A percentile compares a stretch with the other conserved stretches of the same genome.
Evolutionary conservation across 2,113 vertebrate species (phyloP).

Genomic region (Eolophus roseicapilla): DNA sequence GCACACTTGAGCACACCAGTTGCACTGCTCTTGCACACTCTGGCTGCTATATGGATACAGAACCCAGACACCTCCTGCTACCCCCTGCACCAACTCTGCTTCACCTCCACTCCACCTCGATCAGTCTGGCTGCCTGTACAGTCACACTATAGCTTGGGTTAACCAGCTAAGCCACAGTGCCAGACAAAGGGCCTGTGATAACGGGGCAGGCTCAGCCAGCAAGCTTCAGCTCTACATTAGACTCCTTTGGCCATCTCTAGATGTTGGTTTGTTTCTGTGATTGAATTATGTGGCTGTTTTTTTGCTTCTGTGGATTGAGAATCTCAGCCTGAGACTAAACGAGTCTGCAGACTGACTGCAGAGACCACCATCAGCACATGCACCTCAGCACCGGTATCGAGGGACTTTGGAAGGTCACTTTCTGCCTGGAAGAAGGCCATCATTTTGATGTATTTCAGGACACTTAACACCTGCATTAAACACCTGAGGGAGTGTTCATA

Average conservation of each 20-base stretch:
- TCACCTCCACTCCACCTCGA: background rate
- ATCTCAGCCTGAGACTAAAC: background rate
- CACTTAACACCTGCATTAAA: background rate
- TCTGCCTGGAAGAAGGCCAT: background rate
- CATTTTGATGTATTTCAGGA: background rate
- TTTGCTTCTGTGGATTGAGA: background rate
- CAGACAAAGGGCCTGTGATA: background rate
- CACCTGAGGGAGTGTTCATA: background rate
- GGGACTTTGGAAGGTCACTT: background rate
- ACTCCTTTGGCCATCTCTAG: background rate
- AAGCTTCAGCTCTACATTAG: background rate
- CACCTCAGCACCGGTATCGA: background rate
- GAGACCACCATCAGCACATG: background rate
- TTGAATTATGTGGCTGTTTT: background rate
- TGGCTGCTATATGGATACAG: background rate
- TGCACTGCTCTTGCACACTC: background rate
- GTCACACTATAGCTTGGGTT: background rate
- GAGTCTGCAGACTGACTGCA: background rate
- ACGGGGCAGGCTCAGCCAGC: background rate
- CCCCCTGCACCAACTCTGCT: background rate
- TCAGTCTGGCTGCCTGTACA: rapidly evolving
- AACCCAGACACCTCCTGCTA: background rate
- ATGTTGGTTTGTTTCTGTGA: background rate
- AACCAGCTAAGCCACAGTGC: background rate
- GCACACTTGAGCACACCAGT: background rate